Evolutionary conservation across 2,113 vertebrate species (phyloP).

Genomic region (Hippopotamus amphibius): DNA sequence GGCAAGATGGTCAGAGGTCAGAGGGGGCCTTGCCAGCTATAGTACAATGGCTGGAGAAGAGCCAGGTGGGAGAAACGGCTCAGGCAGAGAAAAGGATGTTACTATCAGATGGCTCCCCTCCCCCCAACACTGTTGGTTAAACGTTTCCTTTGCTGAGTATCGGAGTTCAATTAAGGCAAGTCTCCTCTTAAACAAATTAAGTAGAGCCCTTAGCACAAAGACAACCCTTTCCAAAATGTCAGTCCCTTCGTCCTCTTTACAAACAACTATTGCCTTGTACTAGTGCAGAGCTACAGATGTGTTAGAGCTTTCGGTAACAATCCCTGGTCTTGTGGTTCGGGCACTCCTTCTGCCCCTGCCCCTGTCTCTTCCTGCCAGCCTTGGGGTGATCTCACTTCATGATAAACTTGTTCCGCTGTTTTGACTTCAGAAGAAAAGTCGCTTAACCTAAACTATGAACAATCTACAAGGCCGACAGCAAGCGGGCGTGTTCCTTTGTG

Average conservation of each 20-base stretch:
- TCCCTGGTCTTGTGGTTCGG: neutral
- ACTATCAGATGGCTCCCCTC: neutral
- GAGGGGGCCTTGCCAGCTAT: neutral
- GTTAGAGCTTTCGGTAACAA: neutral
- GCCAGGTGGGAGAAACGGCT: neutral
- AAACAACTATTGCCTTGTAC: neutral
- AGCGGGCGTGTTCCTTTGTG: neutral
- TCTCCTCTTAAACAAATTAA: neutral
- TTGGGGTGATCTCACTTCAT: neutral
- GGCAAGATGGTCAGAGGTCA: neutral
- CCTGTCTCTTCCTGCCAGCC: neutral
- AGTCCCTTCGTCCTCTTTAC: neutral
- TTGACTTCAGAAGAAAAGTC: neutral
- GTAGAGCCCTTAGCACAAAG: neutral
- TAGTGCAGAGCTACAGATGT: neutral
- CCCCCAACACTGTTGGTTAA: neutral
- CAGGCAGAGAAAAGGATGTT: neutral
- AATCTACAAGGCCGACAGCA: neutral
- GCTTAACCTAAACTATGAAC: neutral
- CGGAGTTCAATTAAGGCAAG: neutral
- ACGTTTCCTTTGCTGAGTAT: neutral
- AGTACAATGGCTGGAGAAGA: neutral
- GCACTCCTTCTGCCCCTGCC: neutral
- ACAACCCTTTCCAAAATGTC: neutral
- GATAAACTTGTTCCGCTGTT: neutral